phyloP scores from a whole-genome alignment of 2,113 vertebrate species.

The Mormyrus iriodes region DNA sequence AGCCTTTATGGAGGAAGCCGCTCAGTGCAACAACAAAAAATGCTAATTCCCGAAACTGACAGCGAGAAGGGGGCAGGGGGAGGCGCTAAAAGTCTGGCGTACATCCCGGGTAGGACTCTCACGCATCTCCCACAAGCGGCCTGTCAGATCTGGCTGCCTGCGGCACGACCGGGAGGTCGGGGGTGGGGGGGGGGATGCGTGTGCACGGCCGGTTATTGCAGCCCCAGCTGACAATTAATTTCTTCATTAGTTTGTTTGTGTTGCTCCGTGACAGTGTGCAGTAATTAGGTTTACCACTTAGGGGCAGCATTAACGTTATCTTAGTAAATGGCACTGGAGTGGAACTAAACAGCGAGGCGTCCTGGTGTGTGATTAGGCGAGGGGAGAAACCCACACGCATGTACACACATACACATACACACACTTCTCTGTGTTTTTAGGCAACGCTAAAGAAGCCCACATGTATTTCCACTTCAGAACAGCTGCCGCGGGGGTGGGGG shows the following conservation, averaged over 20 bases:
- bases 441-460: background rate
- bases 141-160: too few relatives aligned
- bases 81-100: too few relatives aligned
- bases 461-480: background rate
- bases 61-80: too few relatives aligned
- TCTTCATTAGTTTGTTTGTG: constrained; percentile 40
- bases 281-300: constrained; percentile 44
- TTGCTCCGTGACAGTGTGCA: constrained; percentile 31
- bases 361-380: constrained; percentile 5
- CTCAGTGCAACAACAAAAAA: too few relatives aligned
- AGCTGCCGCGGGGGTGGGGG: background rate
- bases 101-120: too few relatives aligned
- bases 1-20: too few relatives aligned
- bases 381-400: background rate
- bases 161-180: too few relatives aligned
- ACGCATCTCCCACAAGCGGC: too few relatives aligned
- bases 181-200: background rate
- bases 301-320: constrained; percentile 39
- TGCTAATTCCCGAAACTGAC: too few relatives aligned
- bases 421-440: background rate
- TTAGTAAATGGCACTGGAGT: constrained; percentile 6
- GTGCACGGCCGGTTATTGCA: background rate
- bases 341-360: background rate
- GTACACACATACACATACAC: background rate
- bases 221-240: constrained; percentile 41